phyloP scores from a whole-genome alignment of 2,797 vertebrate species.

The Gadopsis marmoratus region DNA sequence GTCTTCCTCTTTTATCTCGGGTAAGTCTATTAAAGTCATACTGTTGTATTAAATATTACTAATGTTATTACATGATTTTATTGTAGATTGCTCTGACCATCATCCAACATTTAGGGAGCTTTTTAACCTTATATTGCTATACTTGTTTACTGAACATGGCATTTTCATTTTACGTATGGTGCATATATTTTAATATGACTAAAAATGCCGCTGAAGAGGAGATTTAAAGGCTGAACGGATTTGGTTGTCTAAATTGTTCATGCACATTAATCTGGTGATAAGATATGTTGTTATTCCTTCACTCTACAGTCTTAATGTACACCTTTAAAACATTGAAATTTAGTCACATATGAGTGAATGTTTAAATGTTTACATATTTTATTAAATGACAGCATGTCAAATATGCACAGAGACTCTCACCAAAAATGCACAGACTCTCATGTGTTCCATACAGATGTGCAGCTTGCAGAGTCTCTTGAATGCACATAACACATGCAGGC shows the following conservation, averaged over 20 bases:
- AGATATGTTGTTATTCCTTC: background rate
- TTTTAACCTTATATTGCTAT: background rate
- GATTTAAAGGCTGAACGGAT: slow-evolving; percentile 15
- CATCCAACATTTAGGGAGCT: background rate
- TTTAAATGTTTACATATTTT: background rate
- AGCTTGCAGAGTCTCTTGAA: slow-evolving; percentile 14
- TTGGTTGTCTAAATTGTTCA: background rate
- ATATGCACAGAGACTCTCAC: background rate
- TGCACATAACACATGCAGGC: slow-evolving; percentile 37
- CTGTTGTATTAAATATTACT: background rate
- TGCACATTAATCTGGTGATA: slow-evolving; percentile 14
- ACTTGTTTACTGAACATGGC: background rate
- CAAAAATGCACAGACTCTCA: background rate
- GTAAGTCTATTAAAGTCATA: slow-evolving; percentile 81
- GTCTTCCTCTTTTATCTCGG: slow-evolving; percentile 96
- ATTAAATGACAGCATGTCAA: background rate
- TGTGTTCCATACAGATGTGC: slow-evolving; percentile 18
- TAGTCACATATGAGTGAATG: background rate
- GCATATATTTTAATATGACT: slow-evolving; percentile 23
- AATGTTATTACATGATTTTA: background rate
- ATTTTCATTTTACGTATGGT: background rate
- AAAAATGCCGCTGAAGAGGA: slow-evolving; percentile 12
- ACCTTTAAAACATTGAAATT: slow-evolving; percentile 3
- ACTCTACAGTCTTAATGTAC: background rate
- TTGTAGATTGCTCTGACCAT: background rate